Conservation (phyloP, 2,113 vertebrate genomes). For the Theristicus caerulescens region DNA sequence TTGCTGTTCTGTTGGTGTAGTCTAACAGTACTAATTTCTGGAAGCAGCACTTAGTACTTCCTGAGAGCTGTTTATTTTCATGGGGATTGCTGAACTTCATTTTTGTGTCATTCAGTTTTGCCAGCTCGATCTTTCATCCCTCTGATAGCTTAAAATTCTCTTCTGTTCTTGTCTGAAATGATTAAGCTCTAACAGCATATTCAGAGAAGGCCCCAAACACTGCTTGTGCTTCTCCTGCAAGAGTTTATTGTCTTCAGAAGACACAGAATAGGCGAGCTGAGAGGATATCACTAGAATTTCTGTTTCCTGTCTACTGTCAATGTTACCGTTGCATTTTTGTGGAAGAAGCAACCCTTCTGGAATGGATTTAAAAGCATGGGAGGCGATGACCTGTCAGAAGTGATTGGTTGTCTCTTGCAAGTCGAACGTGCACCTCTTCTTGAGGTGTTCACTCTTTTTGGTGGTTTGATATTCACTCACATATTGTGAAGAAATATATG, state of each 20-base stretch:
- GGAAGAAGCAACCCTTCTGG: not conserved
- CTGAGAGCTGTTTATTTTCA: not conserved
- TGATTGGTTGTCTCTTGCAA: not conserved
- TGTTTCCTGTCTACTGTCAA: not conserved
- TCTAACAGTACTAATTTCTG: not conserved
- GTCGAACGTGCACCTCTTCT: not conserved
- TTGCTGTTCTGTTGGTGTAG: not conserved
- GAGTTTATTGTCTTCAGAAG: not conserved
- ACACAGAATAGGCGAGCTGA: rapidly evolving
- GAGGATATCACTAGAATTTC: not conserved
- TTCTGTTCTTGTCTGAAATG: not conserved
- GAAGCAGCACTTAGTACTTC: not conserved
- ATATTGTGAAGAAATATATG: not conserved
- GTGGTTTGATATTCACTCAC: not conserved
- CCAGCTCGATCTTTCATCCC: not conserved
- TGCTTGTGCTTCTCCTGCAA: not conserved
- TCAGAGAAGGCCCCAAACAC: not conserved
- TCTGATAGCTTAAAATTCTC: not conserved
- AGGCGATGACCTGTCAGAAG: not conserved
- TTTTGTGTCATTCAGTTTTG: not conserved
- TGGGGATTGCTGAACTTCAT: not conserved
- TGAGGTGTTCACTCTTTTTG: not conserved
- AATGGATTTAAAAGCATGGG: not conserved
- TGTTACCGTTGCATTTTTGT: not conserved
- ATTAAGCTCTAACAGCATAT: not conserved